Evolutionary conservation across 2,797 vertebrate species (phyloP).

Genomic region (Lacerta bilineata): DNA sequence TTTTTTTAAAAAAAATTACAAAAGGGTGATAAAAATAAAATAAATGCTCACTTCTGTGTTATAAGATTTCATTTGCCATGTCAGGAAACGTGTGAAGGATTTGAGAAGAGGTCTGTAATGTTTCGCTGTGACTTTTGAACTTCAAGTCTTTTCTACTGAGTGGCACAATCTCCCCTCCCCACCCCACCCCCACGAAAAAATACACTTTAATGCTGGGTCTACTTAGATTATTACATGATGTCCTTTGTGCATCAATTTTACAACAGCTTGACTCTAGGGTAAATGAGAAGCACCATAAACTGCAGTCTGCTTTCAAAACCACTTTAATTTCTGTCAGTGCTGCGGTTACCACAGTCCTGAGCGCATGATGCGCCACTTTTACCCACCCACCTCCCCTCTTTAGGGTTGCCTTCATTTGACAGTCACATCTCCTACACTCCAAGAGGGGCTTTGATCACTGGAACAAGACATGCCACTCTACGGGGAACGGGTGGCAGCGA

Average conservation of each 20-base stretch:
- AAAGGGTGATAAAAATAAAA: conserved; percentile 42
- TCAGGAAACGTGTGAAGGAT: conserved; percentile 22
- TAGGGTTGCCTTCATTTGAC: conserved; percentile 76
- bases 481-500: conserved; percentile 22
- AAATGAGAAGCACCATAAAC: conserved; percentile 81
- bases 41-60: conserved; percentile 23
- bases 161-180: conserved; percentile 34
- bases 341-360: conserved; percentile 78
- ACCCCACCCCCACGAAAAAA: conserved; percentile 37
- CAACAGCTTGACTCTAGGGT: conserved; percentile 82
- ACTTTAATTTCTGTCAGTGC: conserved; percentile 83
- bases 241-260: conserved; percentile 81
- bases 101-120: conserved; percentile 61
- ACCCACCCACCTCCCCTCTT: background rate
- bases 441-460: conserved; percentile 79
- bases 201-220: conserved; percentile 75
- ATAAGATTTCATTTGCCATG: conserved; percentile 46
- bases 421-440: conserved; percentile 79
- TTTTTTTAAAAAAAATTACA: background rate
- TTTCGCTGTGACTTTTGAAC: conserved; percentile 65
- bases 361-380: conserved; percentile 53
- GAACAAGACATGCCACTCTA: conserved; percentile 81
- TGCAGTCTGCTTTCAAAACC: conserved; percentile 83
- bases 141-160: conserved; percentile 65
- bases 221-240: conserved; percentile 77